Conservation (phyloP, 1,140 invertebrate species). For the Araneus ventricosus region DNA sequence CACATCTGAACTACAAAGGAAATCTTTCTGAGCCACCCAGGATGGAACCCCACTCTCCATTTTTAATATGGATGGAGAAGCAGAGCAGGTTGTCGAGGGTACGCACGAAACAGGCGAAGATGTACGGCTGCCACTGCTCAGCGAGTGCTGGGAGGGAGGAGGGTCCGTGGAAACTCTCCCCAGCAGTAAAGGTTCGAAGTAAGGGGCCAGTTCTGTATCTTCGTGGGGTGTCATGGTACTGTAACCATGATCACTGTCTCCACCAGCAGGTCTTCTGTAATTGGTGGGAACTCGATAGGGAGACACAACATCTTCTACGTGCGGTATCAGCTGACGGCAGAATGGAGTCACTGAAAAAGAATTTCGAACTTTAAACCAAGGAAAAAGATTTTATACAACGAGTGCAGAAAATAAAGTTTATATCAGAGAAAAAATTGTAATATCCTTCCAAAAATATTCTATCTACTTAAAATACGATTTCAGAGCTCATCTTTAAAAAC, state of each 20-base stretch:
- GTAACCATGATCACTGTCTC: conserved; percentile 95
- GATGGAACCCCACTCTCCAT: conserved; percentile 77
- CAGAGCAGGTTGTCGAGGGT: conserved; percentile 78
- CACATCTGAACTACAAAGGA: conserved; percentile 80
- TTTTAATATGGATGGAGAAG: conserved; percentile 79
- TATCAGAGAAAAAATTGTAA: too few relatives aligned
- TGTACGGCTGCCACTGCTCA: conserved; percentile 76
- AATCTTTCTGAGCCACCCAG: conserved; percentile 79
- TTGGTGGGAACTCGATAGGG: conserved; percentile 92
- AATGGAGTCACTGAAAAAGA: conserved; percentile 78
- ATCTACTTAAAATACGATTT: too few relatives aligned
- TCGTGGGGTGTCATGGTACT: conserved; percentile 96
- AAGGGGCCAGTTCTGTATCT: conserved; percentile 89
- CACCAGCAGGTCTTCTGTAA: conserved; percentile 89
- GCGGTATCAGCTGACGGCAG: conserved; percentile 79
- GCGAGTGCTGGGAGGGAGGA: conserved; percentile 70
- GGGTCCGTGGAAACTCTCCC: conserved; percentile 80
- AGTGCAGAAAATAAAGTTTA: too few relatives aligned
- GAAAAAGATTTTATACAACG: too few relatives aligned
- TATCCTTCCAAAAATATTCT: too few relatives aligned
- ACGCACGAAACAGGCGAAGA: conserved; percentile 76
- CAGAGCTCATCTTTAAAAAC: too few relatives aligned
- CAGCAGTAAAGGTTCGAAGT: conserved; percentile 84
- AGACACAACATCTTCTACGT: conserved; percentile 85
- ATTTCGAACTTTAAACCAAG: too few relatives aligned